Evolutionary conservation across 92 coral and sea anemone genomes (phyloP).

Genomic region (Epizoanthus scotinus): DNA sequence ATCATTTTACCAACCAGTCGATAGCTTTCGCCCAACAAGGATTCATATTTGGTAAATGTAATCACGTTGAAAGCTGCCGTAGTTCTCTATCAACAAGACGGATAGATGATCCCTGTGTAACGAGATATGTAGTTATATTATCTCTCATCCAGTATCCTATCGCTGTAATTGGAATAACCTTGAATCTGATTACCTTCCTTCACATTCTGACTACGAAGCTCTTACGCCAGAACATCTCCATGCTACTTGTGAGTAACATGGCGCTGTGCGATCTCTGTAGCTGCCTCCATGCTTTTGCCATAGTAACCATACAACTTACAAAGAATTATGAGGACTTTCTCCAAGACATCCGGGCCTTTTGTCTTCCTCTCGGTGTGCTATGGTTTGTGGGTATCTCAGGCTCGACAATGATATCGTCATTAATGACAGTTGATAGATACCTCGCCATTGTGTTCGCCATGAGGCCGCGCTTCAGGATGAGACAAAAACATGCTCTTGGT

Average conservation of each 20-base stretch:
- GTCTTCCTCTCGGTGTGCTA: slow-evolving; percentile 67
- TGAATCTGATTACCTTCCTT: not conserved
- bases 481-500: slow-evolving; percentile 27
- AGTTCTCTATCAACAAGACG: not conserved
- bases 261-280: slow-evolving; percentile 27
- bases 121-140: not conserved
- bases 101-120: slow-evolving; percentile 22
- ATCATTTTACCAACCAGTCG: not conserved
- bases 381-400: slow-evolving; percentile 68
- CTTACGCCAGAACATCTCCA: slow-evolving; percentile 5
- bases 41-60: slow-evolving; percentile 17
- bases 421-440: slow-evolving; percentile 73
- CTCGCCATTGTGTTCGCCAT: slow-evolving; percentile 69
- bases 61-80: not conserved
- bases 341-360: slow-evolving; percentile 22
- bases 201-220: slow-evolving; percentile 14
- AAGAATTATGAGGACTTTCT: slow-evolving; percentile 43
- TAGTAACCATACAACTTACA: not conserved
- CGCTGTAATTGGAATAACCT: not conserved
- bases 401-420: slow-evolving; percentile 55
- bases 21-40: slow-evolving; percentile 14
- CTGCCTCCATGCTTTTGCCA: slow-evolving; percentile 14
- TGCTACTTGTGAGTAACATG: slow-evolving; percentile 19
- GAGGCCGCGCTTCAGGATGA: slow-evolving; percentile 59
- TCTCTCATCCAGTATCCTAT: slow-evolving; percentile 23